Percentiles rank a stretch among this genome's conserved stretches.
These are phyloP conservation scores for Megaceryle alcyon DNA, from an alignment of 2,797 vertebrate genomes.

Conservation along the genomic window DNA sequence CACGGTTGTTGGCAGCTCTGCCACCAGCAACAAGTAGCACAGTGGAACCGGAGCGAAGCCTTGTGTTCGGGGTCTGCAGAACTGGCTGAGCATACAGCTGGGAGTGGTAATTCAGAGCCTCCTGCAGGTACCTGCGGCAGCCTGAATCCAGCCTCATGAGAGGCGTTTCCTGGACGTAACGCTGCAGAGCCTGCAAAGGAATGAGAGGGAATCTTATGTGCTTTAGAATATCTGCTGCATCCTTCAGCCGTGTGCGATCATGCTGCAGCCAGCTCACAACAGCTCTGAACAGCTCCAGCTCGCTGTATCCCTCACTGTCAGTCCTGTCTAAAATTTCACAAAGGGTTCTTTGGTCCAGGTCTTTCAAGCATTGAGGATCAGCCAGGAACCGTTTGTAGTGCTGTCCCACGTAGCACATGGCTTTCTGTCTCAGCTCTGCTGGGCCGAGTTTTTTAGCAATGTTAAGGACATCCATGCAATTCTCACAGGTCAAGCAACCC, in stretches of 20 bases:
- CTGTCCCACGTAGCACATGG: background rate
- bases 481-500: slow-evolving; percentile 11
- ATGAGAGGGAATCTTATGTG: slow-evolving; percentile 64
- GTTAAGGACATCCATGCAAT: slow-evolving; percentile 40
- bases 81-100: slow-evolving; percentile 36
- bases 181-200: slow-evolving; percentile 49
- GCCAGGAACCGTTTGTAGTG: slow-evolving; percentile 18
- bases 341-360: slow-evolving; percentile 37
- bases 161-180: background rate
- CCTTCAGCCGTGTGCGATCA: background rate
- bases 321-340: slow-evolving; percentile 56
- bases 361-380: background rate
- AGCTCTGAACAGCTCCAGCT: slow-evolving; percentile 58
- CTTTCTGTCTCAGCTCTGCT: slow-evolving; percentile 36
- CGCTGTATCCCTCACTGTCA: background rate
- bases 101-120: slow-evolving; percentile 64
- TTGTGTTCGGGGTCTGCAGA: background rate
- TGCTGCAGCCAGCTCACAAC: slow-evolving; percentile 51
- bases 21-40: slow-evolving; percentile 55
- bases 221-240: background rate
- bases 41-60: background rate
- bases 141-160: slow-evolving; percentile 29
- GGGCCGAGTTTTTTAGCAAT: slow-evolving; percentile 22
- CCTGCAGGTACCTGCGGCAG: slow-evolving; percentile 53
- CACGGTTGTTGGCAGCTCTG: background rate